Evolutionary conservation across 1,140 invertebrate species (phyloP), one percentile per base, ranked within the genome.

Genomic region (Nixonia krombeini): DNA sequence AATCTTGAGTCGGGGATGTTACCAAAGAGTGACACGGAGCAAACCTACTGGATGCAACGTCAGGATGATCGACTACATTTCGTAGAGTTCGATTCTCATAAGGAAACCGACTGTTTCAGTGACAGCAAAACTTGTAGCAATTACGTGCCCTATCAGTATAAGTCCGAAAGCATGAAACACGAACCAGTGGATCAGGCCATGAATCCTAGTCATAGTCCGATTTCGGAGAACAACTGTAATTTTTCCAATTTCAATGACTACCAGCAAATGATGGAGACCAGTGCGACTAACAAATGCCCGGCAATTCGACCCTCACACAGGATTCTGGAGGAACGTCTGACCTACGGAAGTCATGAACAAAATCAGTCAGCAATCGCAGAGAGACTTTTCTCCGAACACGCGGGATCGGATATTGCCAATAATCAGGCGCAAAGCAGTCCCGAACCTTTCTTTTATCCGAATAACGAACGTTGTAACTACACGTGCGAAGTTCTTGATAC

Each of bases 401-500:
- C 33, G 7, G 16, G 33, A 5, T 28, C 72, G 10, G 74, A 75
- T 0, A 47, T 61, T 1, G 4, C 49, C 1, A 62, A 44, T 47
- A 18, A n/a, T 4, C 75, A 69, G 1, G 37, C 75, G 4, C 80
- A 79, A 29, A 76, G 70, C 4, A 83, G 77, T 26, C 64, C 77
- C 0, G 82, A 83, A 18, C 68, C 76, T 1, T 81, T 75, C 50
- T 82, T 80, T 41, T 85, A 85, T 42, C 40, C 79, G 0, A 72
- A 23, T 15, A 79, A 79, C 38, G 78, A 83, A 7, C 73, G 77
- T 4, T 84, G 80, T 45, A 78, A 82, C 12, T 85, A 85, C 26
- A 83, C 78, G 2, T 85, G 82, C 41, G 82, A 85, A 28, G 69
- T 80, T 7, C 47, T 83, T 0, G 82, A 84, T 40, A 78, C 72